A percentile compares a stretch with the other conserved stretches of the same genome.
Evolutionary conservation across 2,888 invertebrate genomes (phyloP).

Genomic region (Aporophyla lueneburgensis): DNA sequence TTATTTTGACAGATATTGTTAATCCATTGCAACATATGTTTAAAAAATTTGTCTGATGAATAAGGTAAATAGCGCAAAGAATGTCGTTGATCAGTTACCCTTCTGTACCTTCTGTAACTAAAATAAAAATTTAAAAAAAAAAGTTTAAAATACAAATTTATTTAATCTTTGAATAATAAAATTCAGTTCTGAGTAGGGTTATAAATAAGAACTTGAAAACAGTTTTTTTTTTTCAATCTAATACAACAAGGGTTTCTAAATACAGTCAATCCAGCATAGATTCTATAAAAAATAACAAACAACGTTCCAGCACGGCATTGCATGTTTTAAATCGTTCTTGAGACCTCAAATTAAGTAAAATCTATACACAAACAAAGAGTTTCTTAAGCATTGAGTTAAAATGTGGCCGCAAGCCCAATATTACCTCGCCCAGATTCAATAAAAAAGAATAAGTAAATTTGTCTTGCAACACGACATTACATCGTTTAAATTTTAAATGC

Average conservation of each 20-base stretch:
- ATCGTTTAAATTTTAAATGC: constrained; percentile 19
- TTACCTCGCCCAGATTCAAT: neutral
- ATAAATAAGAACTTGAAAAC: neutral
- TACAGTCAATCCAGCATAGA: too few relatives aligned
- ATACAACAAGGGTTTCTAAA: neutral
- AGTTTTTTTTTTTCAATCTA: neutral
- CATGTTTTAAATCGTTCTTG: neutral
- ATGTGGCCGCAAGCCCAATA: neutral
- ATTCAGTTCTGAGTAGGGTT: too few relatives aligned
- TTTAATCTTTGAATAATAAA: neutral
- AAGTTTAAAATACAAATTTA: neutral
- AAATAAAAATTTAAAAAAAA: too few relatives aligned
- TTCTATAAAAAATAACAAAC: constrained; percentile 11
- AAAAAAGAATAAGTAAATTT: neutral
- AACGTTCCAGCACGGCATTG: neutral
- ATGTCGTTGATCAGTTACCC: too few relatives aligned
- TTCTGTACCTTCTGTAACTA: too few relatives aligned
- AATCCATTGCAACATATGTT: too few relatives aligned
- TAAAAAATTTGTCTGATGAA: too few relatives aligned
- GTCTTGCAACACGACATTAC: constrained; percentile 2
- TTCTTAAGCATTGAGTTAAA: neutral
- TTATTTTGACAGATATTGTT: too few relatives aligned
- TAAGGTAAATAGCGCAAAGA: too few relatives aligned
- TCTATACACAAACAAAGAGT: neutral
- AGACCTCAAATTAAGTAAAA: neutral